These are phyloP conservation scores for Rhyacophila evoluta DNA, from an alignment of 2,888 invertebrate species.

Conservation along the genomic window DNA sequence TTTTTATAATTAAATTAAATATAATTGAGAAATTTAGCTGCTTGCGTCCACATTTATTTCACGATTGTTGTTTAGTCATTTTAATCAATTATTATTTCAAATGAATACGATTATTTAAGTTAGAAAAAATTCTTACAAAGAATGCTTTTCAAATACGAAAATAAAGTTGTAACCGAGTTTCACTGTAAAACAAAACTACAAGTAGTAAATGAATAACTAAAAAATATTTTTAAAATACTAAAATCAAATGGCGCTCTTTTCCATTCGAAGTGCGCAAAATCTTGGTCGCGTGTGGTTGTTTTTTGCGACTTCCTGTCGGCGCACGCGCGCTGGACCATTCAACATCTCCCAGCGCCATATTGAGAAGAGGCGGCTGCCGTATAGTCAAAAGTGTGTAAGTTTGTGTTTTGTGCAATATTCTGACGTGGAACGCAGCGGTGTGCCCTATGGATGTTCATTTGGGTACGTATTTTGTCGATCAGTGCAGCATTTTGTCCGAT, in stretches of 20 bases:
- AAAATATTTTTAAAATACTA: background rate
- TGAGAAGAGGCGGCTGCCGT: conserved; percentile 80
- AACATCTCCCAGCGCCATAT: conserved; percentile 79
- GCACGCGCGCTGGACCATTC: conserved; percentile 58
- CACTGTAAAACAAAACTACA: background rate
- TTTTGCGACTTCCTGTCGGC: conserved; percentile 58
- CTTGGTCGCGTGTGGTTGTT: conserved; percentile 56
- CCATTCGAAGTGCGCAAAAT: conserved; percentile 51
- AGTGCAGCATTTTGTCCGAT: conserved; percentile 40
- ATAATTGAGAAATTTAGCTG: too few relatives aligned
- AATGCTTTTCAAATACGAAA: too few relatives aligned
- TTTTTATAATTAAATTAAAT: too few relatives aligned
- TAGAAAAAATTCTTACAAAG: background rate
- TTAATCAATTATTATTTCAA: too few relatives aligned
- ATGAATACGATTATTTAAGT: background rate
- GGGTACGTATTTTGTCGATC: conserved; percentile 66
- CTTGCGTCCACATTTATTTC: too few relatives aligned
- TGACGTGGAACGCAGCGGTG: conserved; percentile 70
- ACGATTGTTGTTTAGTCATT: too few relatives aligned
- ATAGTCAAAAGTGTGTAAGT: conserved; percentile 70
- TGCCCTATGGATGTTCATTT: conserved; percentile 73
- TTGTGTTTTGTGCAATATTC: conserved; percentile 71
- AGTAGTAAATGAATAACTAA: background rate
- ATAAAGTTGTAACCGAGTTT: too few relatives aligned
- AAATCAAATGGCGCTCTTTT: conserved; percentile 41